Evolutionary conservation across 2,797 vertebrate species (phyloP), one percentile per base, ranked within the genome.

Genomic region (Spea hammondii): DNA sequence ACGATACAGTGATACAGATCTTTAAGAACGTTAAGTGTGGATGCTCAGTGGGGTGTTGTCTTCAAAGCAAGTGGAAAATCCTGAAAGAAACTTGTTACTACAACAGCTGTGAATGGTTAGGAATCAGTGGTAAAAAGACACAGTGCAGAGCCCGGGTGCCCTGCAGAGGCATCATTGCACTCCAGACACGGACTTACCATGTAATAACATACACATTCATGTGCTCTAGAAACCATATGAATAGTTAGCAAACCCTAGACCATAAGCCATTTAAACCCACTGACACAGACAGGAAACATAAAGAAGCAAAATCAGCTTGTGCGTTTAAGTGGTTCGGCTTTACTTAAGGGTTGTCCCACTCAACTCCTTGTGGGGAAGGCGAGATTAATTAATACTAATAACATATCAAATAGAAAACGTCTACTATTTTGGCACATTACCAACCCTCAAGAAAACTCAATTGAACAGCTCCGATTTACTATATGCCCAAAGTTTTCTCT

Each of bases 31-130:
- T 93, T 93, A 91, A 91, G 88, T 91, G 87, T 91, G 89, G 91
- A 90, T 91, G 90, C 94, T 88, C 90, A 87, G 91, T 88, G 89
- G 92, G 92, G 92, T 91, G 86, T 88, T 91, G 90, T 93, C 91
- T 92, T 96, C 92, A 93, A 94, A 94, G 91, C 88, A 89, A 91
- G 84, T 87, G 88, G 92, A 92, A 93, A 93, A 93, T 94, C 91
- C 83, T 49, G 59, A 80, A 88, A 87, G 69, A 85, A 85, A 86
- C 0, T 0, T 72, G 46, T 79, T 86, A 89, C 91, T 89, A 93
- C 89, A 94, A 93, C 88, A 94, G 93, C 88, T 92, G 89, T 88
- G 89, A 91, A 87, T 87, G 88, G 90, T 91, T 94, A 92, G 90
- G 91, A 95, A 94, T 91, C 88, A 92, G 89, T 88, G 85, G 91